Base-by-base conservation (phyloP, 2,888 invertebrate genomes). In the Euproctis similis region DNA sequence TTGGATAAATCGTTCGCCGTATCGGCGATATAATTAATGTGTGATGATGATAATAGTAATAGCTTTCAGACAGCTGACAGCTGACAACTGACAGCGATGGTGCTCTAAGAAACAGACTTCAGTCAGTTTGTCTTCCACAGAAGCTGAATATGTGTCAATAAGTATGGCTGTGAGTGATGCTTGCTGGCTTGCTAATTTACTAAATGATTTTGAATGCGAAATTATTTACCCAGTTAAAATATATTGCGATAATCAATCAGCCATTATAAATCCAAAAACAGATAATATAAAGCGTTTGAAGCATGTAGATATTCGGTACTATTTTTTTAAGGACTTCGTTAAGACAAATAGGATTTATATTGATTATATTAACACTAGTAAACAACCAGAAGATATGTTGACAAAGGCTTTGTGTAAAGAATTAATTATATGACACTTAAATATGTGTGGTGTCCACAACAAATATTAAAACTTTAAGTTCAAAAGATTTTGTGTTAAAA, bases 231-330 rank as follows among this genome's bases (percentile, higher is more conserved):
- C 35, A 9, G 33, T 30, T 11, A 11, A 6, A 2, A 24, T 37
- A 6, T 35, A 4, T 24, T 31, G 32, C 25, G 37, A 42, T 13
- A 42, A 37, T 26, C 41, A 43, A 23, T 31, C 36, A 8, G 46
- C 39, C n/a, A 42, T 43, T 16, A 24, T 24, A 16, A 18, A 26
- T 30, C 39, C 39, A 8, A 30, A 22, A 20, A 39, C 31, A 8
- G 29, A 40, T 21, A 28, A 6, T 23, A 11, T 31, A 17, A 25
- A 25, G 6, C 17, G 17, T 4, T 11, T 17, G 4, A 25, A 25
- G n/a, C 17, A 25, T 18, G n/a, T 25, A 10, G 25, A 25, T 9
- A 24, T 24, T 13, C 7, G 13, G 2, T 17, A 17, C 8, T 17
- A 26, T 12, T 19, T 12, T 26, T 4, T 26, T 6, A 26, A 5